Conservation (phyloP, 2,797 vertebrate species). For the Corythornis leucogaster region DNA sequence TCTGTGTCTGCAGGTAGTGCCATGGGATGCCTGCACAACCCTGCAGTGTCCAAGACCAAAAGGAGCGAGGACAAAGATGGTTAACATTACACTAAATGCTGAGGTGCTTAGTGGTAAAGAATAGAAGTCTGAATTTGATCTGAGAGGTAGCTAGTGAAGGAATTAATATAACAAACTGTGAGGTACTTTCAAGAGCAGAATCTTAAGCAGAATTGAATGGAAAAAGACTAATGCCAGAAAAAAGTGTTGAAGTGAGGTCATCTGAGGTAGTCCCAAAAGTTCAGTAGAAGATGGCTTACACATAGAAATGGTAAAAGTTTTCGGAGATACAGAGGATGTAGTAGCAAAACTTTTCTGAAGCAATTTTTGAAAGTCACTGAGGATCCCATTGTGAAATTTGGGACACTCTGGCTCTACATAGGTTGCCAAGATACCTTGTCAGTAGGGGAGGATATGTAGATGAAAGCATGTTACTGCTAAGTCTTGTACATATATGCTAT, state of each 20-base stretch:
- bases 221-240: neutral
- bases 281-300: neutral
- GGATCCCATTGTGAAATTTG: neutral
- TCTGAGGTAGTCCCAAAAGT: neutral
- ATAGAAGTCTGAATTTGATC: neutral
- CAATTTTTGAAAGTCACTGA: neutral
- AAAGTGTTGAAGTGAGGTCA: neutral
- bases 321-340: neutral
- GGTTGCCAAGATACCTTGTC: neutral
- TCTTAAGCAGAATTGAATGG: neutral
- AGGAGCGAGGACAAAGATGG: accelerated
- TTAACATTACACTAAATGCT: neutral
- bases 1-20: neutral
- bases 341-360: neutral
- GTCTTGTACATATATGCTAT: neutral
- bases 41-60: neutral
- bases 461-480: neutral
- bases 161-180: neutral
- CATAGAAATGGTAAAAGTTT: neutral
- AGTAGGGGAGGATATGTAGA: neutral
- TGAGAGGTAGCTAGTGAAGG: neutral
- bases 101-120: neutral
- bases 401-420: neutral
- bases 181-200: neutral
- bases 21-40: neutral